Evolutionary conservation across 2,797 vertebrate genomes (phyloP).

Genomic region (Pachyuromys duprasi): DNA sequence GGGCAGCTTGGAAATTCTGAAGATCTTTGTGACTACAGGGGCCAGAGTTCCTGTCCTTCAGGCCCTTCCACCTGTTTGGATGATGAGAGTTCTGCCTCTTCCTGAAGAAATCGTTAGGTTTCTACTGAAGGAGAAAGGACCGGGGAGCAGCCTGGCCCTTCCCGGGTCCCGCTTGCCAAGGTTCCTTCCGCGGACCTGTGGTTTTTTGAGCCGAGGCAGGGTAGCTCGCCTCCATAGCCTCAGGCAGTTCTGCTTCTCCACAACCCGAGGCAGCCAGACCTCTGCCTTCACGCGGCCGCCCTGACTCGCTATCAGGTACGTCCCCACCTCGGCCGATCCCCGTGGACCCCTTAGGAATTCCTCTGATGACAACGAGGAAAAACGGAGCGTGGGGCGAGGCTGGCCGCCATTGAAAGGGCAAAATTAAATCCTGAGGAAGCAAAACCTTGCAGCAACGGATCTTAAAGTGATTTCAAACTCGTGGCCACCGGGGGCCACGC

Average conservation of each 20-base stretch:
- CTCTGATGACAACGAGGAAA: slow-evolving; percentile 80
- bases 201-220: not conserved
- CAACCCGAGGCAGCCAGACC: not conserved
- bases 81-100: too few relatives aligned
- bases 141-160: not conserved
- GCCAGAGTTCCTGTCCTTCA: not conserved
- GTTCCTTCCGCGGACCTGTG: not conserved
- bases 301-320: slow-evolving; percentile 87
- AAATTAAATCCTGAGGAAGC: slow-evolving; percentile 85
- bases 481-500: slow-evolving; percentile 77
- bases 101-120: not conserved
- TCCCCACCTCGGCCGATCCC: slow-evolving; percentile 88
- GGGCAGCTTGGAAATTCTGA: not conserved
- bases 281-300: slow-evolving; percentile 75
- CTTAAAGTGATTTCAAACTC: slow-evolving; percentile 86
- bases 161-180: too few relatives aligned
- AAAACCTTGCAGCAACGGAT: slow-evolving; percentile 87
- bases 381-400: slow-evolving; percentile 50
- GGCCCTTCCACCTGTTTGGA: not conserved
- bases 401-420: slow-evolving; percentile 84
- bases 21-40: not conserved
- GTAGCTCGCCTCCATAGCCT: not conserved
- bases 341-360: slow-evolving; percentile 86
- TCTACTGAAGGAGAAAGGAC: not conserved
- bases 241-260: not conserved